Conservation (phyloP, 2,888 invertebrate species). For the Nephrotoma guestfalica region DNA sequence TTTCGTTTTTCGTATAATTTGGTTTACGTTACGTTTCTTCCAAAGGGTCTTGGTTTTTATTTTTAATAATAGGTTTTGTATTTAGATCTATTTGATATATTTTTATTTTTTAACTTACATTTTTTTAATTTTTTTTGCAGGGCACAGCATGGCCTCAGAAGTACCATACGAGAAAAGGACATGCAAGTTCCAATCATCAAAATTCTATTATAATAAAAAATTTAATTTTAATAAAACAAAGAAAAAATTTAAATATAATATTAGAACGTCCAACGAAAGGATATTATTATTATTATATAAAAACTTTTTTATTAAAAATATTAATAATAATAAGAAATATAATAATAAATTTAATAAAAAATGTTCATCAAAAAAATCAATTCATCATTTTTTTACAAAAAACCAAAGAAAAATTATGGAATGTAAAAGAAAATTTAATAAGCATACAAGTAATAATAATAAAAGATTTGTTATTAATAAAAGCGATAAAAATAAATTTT, state of each 20-base stretch:
- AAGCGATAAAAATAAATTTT: neutral
- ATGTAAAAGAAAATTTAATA: neutral
- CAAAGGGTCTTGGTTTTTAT: no score
- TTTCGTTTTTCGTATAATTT: no score
- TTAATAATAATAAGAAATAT: neutral
- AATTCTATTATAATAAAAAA: neutral
- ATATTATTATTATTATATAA: slow-evolving; percentile 1
- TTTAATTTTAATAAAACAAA: slow-evolving; percentile 1
- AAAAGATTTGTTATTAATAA: neutral
- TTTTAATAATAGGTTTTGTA: no score
- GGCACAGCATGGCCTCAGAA: slow-evolving; percentile 36
- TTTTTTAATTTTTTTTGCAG: slow-evolving; percentile 16
- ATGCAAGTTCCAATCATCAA: slow-evolving; percentile 16
- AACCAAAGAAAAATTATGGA: slow-evolving; percentile 4
- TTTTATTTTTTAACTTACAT: neutral
- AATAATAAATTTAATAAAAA: slow-evolving; percentile 1
- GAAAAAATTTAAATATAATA: neutral
- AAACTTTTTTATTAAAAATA: neutral
- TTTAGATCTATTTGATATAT: no score
- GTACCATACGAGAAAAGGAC: slow-evolving; percentile 28
- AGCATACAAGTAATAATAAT: neutral
- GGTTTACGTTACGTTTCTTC: no score
- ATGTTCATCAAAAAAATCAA: slow-evolving; percentile 2
- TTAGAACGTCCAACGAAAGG: slow-evolving; percentile 3
- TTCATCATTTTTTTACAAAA: neutral